Percentiles rank a stretch among this genome's conserved stretches.
These are phyloP conservation scores for Virgularia gustaviana DNA, from an alignment of 92 coral and sea anemone species.

Conservation along the genomic window DNA sequence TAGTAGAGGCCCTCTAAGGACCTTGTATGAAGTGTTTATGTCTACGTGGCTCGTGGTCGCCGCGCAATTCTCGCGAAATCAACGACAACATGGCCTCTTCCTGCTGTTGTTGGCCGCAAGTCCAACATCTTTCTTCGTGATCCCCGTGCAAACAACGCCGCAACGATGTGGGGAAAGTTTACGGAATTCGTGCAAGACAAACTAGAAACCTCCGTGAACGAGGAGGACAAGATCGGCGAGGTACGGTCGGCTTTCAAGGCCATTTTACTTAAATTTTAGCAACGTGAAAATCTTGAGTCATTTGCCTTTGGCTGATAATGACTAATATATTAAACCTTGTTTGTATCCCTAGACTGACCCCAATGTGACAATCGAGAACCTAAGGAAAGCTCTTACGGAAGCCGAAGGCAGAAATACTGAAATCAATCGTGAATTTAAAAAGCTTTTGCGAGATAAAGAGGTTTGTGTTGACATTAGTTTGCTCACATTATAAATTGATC, in stretches of 20 bases:
- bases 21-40: no score
- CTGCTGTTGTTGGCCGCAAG: no score
- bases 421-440: slow-evolving; percentile 80
- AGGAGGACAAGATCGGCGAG: slow-evolving; percentile 50
- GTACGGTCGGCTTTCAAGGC: neutral
- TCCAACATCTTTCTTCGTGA: no score
- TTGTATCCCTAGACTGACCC: neutral
- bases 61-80: no score
- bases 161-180: slow-evolving; percentile 88
- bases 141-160: no score
- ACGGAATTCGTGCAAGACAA: slow-evolving; percentile 91
- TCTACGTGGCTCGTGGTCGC: no score
- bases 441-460: slow-evolving; percentile 75
- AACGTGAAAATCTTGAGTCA: neutral
- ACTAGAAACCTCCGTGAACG: slow-evolving; percentile 82
- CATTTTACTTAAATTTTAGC: neutral
- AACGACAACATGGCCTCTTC: no score
- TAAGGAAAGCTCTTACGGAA: slow-evolving; percentile 58
- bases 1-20: no score
- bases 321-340: neutral
- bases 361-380: slow-evolving; percentile 47
- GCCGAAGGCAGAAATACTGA: slow-evolving; percentile 76
- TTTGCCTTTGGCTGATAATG: neutral
- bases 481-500: no score
- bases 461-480: no score